Conservation (phyloP, 2,113 vertebrate genomes). For the Ceyx cyanopectus region DNA sequence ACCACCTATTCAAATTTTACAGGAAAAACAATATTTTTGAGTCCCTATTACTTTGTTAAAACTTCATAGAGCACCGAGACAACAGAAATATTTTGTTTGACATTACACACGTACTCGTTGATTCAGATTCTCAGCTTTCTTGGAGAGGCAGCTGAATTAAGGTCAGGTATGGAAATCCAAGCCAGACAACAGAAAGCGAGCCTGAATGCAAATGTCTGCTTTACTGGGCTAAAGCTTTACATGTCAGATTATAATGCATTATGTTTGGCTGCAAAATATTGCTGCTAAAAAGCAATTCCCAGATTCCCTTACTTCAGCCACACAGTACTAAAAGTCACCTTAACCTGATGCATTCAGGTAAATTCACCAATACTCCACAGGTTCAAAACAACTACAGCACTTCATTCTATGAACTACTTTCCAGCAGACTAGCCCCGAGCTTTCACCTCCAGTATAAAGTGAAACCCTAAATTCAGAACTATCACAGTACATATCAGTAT, state of each 20-base stretch:
- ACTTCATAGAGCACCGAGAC: not conserved
- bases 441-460: not conserved
- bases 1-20: not conserved
- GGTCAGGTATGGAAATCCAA: not conserved
- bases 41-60: not conserved
- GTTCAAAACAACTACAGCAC: not conserved
- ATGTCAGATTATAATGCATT: not conserved
- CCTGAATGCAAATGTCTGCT: not conserved
- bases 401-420: not conserved
- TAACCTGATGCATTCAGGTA: not conserved
- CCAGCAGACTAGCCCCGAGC: not conserved
- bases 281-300: not conserved
- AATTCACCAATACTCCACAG: not conserved
- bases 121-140: not conserved
- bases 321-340: not conserved
- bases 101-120: not conserved
- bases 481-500: not conserved
- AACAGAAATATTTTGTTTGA: not conserved
- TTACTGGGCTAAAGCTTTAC: not conserved
- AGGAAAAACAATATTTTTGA: not conserved
- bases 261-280: not conserved
- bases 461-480: not conserved
- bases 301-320: not conserved
- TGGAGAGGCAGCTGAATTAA: not conserved
- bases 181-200: not conserved